phyloP scores from a whole-genome alignment of 2,113 vertebrate genomes.

The Lichenostomus cassidix region DNA sequence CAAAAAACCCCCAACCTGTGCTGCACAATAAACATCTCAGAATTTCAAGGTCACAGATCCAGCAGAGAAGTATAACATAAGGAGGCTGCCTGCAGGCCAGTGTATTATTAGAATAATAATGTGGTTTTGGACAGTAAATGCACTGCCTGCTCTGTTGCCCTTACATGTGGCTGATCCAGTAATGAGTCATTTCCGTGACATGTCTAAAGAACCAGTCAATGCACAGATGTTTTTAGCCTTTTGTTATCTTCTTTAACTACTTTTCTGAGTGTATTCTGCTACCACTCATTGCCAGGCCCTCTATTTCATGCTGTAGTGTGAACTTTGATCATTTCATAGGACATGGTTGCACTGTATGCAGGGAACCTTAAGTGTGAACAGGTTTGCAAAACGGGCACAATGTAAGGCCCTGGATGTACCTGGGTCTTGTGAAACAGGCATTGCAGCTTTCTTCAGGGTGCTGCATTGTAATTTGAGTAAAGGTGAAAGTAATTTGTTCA shows the following conservation, averaged over 20 bases:
- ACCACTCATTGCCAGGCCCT: not conserved
- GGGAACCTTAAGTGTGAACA: not conserved
- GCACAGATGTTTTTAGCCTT: not conserved
- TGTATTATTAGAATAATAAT: not conserved
- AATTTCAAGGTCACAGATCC: not conserved
- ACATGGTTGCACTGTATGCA: rapidly evolving
- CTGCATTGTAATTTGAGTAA: not conserved
- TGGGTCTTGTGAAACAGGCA: not conserved
- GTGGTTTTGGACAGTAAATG: not conserved
- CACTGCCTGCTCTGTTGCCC: not conserved
- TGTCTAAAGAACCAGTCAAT: not conserved
- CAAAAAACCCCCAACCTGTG: not conserved
- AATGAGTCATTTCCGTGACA: not conserved
- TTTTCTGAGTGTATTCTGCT: not conserved
- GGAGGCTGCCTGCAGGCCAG: not conserved
- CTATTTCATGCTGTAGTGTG: not conserved
- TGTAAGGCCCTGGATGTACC: no score
- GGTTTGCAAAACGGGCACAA: not conserved
- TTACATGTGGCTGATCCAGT: not conserved
- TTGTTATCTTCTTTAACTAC: not conserved
- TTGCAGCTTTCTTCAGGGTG: not conserved
- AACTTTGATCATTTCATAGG: not conserved
- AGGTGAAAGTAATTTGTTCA: not conserved
- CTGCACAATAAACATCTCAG: not conserved
- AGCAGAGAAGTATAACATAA: not conserved